A percentile compares a stretch with the other conserved stretches of the same genome.
Conservation (phyloP, 2,113 vertebrate genomes). For the Nerophis lumbriciformis region DNA sequence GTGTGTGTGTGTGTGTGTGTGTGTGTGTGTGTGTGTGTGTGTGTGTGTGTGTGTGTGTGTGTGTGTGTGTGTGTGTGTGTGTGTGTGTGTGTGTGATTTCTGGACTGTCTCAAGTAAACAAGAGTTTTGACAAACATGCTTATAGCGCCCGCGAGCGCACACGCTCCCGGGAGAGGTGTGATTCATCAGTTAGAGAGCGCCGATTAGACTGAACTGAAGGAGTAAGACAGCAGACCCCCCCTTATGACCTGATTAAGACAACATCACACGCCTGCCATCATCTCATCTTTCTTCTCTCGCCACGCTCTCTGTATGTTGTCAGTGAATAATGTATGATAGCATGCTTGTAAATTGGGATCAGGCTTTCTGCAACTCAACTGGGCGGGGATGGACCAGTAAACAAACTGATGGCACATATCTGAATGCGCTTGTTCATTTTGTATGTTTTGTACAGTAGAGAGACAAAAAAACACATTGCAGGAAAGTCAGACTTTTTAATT, state of each 20-base stretch:
- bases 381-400: slow-evolving; percentile 55
- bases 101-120: slow-evolving; percentile 58
- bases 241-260: slow-evolving; percentile 63
- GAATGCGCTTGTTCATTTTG: background rate
- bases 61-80: slow-evolving; percentile 22
- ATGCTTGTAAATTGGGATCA: slow-evolving; percentile 53
- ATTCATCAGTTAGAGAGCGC: slow-evolving; percentile 60
- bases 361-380: slow-evolving; percentile 43
- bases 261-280: slow-evolving; percentile 56
- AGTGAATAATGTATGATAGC: slow-evolving; percentile 64
- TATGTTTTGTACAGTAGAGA: background rate
- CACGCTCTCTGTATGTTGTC: slow-evolving; percentile 27
- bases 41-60: no score
- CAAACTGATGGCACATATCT: slow-evolving; percentile 35
- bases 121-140: slow-evolving; percentile 58
- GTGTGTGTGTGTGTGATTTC: slow-evolving; percentile 44
- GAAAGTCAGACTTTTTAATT: background rate
- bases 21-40: no score
- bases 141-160: slow-evolving; percentile 46
- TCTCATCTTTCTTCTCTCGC: slow-evolving; percentile 35
- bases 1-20: no score
- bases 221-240: background rate
- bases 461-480: background rate
- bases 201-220: slow-evolving; percentile 27
- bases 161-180: slow-evolving; percentile 42